Conservation (phyloP, 2,113 vertebrate genomes). For the Noturus placidus region DNA sequence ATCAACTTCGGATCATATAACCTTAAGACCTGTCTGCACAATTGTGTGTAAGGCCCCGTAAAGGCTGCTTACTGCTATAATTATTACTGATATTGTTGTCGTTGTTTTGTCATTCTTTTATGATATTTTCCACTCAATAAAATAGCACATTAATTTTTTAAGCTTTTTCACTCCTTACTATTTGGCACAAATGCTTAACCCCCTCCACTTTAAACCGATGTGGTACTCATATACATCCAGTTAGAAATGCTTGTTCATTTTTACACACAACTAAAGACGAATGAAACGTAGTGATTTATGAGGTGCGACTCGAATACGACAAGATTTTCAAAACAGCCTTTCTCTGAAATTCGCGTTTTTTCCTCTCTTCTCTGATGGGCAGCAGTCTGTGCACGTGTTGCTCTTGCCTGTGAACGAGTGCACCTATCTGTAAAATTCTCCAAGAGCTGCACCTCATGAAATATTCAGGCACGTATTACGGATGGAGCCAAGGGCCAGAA, state of each 20-base stretch:
- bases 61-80: too few species aligned
- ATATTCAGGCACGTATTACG: slow-evolving; percentile 62
- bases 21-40: too few species aligned
- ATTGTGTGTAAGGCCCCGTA: too few species aligned
- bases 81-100: too few species aligned
- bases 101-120: too few species aligned
- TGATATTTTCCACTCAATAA: too few species aligned
- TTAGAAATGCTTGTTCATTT: neutral
- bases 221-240: neutral
- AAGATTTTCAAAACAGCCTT: neutral
- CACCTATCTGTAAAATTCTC: slow-evolving; percentile 57
- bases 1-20: too few species aligned
- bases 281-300: neutral
- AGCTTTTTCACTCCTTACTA: neutral
- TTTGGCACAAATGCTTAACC: neutral
- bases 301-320: neutral
- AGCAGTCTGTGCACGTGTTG: neutral
- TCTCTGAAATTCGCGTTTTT: neutral
- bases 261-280: neutral
- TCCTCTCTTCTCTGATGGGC: neutral
- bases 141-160: too few species aligned
- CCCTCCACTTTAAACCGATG: neutral
- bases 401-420: slow-evolving; percentile 31
- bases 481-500: slow-evolving; percentile 55
- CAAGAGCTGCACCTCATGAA: slow-evolving; percentile 59